Percentiles rank a stretch among this genome's conserved stretches.
These are phyloP conservation scores for Sebastes iracundus DNA, from an alignment of 2,797 vertebrate species.

Conservation along the genomic window DNA sequence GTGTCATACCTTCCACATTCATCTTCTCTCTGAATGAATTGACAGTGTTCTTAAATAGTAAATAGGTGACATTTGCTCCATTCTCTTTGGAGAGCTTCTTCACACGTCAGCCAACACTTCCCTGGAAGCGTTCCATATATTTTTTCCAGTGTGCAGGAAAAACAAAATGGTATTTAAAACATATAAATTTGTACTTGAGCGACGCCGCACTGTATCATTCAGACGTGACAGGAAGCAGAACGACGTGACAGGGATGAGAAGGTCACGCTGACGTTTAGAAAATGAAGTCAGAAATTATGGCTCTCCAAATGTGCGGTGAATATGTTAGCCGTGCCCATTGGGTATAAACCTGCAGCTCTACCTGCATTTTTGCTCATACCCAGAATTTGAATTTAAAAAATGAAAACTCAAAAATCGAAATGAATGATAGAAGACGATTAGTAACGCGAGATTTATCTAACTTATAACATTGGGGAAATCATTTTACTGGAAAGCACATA, in stretches of 20 bases:
- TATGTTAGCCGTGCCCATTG: neutral
- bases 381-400: neutral
- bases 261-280: conserved; percentile 36
- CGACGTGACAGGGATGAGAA: conserved; percentile 27
- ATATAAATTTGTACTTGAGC: conserved; percentile 5
- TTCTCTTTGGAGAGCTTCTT: neutral
- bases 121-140: neutral
- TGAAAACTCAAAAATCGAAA: neutral
- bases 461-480: neutral
- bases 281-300: conserved; percentile 41
- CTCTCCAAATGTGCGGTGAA: neutral
- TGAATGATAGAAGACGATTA: neutral
- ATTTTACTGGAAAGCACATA: neutral
- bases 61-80: neutral
- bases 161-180: conserved; percentile 10
- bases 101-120: neutral
- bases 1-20: neutral
- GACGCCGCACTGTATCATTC: neutral
- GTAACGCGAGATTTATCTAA: neutral
- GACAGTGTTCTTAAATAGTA: neutral
- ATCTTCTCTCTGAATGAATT: neutral
- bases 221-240: conserved; percentile 10
- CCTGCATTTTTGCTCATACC: neutral
- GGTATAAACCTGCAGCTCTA: neutral
- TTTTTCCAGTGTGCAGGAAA: neutral